Percentiles rank a stretch among this genome's conserved stretches.
Evolutionary conservation across 2,888 invertebrate genomes (phyloP).

Genomic region (Petrophora chlorosata): DNA sequence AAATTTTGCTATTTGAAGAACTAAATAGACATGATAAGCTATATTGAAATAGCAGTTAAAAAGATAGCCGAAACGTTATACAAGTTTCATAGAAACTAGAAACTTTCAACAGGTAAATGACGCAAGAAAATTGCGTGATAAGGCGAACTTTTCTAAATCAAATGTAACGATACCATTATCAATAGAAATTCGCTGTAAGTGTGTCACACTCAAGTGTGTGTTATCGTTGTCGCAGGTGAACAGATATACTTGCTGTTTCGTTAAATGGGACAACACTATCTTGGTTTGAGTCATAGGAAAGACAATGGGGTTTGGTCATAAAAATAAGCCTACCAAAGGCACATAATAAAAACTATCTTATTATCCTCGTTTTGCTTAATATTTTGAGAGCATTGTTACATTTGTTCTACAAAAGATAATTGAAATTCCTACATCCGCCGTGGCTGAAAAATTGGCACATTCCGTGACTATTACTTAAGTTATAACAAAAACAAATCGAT

Average conservation of each 20-base stretch:
- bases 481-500: slow-evolving; percentile 27
- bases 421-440: not conserved
- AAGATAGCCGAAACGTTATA: slow-evolving; percentile 35
- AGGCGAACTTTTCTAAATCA: slow-evolving; percentile 36
- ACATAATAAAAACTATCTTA: not conserved
- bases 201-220: slow-evolving; percentile 58
- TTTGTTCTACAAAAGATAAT: not conserved
- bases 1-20: not conserved
- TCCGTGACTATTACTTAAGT: not conserved
- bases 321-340: not conserved
- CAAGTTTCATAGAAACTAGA: slow-evolving; percentile 32
- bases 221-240: slow-evolving; percentile 54
- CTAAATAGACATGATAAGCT: slow-evolving; percentile 29
- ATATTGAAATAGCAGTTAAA: slow-evolving; percentile 30
- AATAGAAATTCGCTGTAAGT: slow-evolving; percentile 56
- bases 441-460: slow-evolving; percentile 1
- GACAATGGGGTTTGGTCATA: slow-evolving; percentile 10
- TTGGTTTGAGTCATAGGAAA: slow-evolving; percentile 24
- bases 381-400: not conserved
- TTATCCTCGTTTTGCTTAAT: no score
- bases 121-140: slow-evolving; percentile 36
- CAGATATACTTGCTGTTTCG: slow-evolving; percentile 34
- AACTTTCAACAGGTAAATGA: slow-evolving; percentile 37
- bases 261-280: slow-evolving; percentile 27
- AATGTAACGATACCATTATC: slow-evolving; percentile 53